Conservation (phyloP, 2,113 vertebrate genomes). For the Pithys albifrons region DNA sequence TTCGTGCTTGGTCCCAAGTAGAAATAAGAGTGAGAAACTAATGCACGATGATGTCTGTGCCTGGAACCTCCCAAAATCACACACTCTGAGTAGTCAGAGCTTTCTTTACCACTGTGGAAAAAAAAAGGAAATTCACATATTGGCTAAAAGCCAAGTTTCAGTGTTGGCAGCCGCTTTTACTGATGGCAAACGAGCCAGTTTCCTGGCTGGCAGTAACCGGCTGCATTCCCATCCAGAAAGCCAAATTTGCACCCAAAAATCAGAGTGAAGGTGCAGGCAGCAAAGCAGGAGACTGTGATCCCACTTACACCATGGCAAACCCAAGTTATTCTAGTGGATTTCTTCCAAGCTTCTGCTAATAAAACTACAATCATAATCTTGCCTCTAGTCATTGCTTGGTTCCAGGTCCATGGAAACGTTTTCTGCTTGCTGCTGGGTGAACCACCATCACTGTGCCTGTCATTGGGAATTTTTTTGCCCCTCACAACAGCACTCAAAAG, state of each 20-base stretch:
- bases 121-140: neutral
- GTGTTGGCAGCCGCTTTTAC: neutral
- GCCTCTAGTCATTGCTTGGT: neutral
- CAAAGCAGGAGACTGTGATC: neutral
- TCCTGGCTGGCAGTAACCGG: neutral
- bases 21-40: neutral
- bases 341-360: constrained; percentile 6
- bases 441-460: neutral
- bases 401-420: neutral
- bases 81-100: neutral
- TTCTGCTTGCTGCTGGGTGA: constrained; percentile 8
- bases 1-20: neutral
- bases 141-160: neutral
- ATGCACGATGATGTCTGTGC: neutral
- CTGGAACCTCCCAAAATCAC: neutral
- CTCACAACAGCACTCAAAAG: neutral
- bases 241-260: neutral
- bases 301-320: neutral
- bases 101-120: neutral
- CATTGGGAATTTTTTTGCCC: neutral
- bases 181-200: neutral
- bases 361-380: neutral
- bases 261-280: neutral
- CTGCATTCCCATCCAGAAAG: neutral
- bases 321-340: neutral